A percentile compares a stretch with the other conserved stretches of the same genome.
Evolutionary conservation across 2,797 vertebrate species (phyloP).

Genomic region (Xyrichtys novacula): DNA sequence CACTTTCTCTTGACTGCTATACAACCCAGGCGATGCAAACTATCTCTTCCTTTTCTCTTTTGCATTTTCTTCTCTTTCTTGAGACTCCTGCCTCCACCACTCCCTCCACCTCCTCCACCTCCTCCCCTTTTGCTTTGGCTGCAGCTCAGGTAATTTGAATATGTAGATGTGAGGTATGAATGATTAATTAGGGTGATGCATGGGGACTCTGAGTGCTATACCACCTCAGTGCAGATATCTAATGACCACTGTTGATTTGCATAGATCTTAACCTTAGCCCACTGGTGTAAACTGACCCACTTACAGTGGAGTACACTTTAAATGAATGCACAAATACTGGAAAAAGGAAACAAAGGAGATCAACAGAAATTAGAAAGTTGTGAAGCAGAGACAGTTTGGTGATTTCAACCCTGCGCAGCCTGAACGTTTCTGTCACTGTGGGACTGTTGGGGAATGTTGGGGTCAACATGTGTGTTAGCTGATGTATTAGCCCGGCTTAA

Average conservation of each 20-base stretch:
- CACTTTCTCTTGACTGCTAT: no score
- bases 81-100: slow-evolving; percentile 22
- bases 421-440: slow-evolving; percentile 48
- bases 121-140: slow-evolving; percentile 41
- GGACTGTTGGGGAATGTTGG: slow-evolving; percentile 49
- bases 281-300: slow-evolving; percentile 44
- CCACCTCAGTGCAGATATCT: slow-evolving; percentile 44
- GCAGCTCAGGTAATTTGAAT: slow-evolving; percentile 77
- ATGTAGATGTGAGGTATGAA: slow-evolving; percentile 80
- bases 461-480: slow-evolving; percentile 67
- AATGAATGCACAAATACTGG: slow-evolving; percentile 12
- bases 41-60: no score
- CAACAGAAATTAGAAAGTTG: slow-evolving; percentile 28
- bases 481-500: slow-evolving; percentile 72
- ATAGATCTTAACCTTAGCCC: slow-evolving; percentile 71
- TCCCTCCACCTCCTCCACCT: slow-evolving; percentile 39
- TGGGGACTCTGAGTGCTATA: slow-evolving; percentile 53
- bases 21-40: no score
- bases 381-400: slow-evolving; percentile 30
- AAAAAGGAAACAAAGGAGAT: slow-evolving; percentile 7
- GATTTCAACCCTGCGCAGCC: slow-evolving; percentile 19
- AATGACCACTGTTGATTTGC: slow-evolving; percentile 61
- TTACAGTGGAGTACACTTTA: slow-evolving; percentile 15
- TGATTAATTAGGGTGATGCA: slow-evolving; percentile 81
- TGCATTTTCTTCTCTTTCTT: not conserved